A percentile compares a stretch with the other conserved stretches of the same genome.
Conservation (phyloP, 2,888 invertebrate species). For the Biston betularia region DNA sequence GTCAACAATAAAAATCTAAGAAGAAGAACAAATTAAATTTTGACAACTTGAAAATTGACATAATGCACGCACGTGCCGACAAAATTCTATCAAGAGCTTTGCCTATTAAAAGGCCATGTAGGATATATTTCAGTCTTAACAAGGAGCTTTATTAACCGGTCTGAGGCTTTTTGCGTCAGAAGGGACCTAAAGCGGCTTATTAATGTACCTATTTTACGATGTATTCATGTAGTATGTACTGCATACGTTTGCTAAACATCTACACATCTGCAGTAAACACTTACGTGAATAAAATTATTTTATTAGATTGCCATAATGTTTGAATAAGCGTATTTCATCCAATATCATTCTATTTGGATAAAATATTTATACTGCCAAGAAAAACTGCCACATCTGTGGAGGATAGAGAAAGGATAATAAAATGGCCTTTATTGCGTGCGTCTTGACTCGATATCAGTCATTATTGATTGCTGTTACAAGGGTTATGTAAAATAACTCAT, state of each 20-base stretch:
- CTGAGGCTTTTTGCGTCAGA: neutral
- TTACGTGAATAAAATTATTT: neutral
- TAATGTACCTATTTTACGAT: neutral
- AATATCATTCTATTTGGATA: constrained; percentile 3
- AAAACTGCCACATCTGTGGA: neutral
- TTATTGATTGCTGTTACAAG: neutral
- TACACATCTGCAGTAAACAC: neutral
- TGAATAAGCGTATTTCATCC: neutral
- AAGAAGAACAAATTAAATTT: neutral
- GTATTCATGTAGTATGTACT: no score
- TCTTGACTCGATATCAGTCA: neutral
- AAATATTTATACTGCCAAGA: constrained; percentile 5
- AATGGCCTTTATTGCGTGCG: neutral
- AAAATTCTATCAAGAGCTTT: neutral
- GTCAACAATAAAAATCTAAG: no score
- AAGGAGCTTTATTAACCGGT: constrained; percentile 12
- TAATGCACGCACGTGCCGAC: no score
- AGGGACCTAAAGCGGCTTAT: neutral
- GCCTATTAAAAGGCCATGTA: constrained; percentile 1
- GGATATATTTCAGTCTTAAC: constrained; percentile 8
- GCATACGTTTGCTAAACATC: no score
- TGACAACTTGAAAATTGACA: no score
- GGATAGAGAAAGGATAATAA: neutral
- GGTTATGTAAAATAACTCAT: no score
- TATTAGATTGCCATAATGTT: neutral